Base-by-base conservation (phyloP, 2,797 vertebrate genomes). In the Scleropages formosus region DNA sequence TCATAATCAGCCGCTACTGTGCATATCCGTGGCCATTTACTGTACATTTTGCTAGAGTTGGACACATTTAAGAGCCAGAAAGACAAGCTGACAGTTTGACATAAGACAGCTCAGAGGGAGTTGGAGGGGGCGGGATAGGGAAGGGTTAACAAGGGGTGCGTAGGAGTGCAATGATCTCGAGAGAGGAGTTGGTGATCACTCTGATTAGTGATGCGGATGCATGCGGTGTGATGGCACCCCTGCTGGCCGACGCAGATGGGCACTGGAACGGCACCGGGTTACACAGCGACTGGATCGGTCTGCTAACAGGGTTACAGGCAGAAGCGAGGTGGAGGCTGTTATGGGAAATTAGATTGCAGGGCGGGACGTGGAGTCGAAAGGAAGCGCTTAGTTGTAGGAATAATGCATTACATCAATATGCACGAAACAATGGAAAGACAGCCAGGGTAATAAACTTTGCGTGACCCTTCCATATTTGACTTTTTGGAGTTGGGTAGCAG, bases 1-100 rank as follows among this genome's bases (percentile, higher is more conserved):
- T 70, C 68, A 74, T 72, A 39, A 71, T 77, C 67, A 77, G 31
- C 71, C 71, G 31, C 71, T 71, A 73, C 26, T 62, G 59, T 39
- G 31, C 31, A 22, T 16, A 46, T 49, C 16, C 59, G 44, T n/a
- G 59, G 53, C 47, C 65, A 67, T 73, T 53, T 73, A 62, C 64
- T 62, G 56, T 69, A 56, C 65, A 70, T 64, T 73, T 72, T 66
- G 59, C 63, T 51, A n/a, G 56, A 70, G 58, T 44, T 49, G 56
- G 51, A 11, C 16, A 18, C 49, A 16, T 22, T 49, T 59, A 22
- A 27, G 13, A 39, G 27, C 47, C 39, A 44, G 26, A 22, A 51
- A 67, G 24, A 71, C 9, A 72, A 71, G 49, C 59, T 75, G 70
- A n/a, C 58, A 53, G 31, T 2, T n/a, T 15, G 8, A 51, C 51